Base-by-base conservation (phyloP, 2,113 vertebrate genomes). In the Tenebrosternarchus preto region DNA sequence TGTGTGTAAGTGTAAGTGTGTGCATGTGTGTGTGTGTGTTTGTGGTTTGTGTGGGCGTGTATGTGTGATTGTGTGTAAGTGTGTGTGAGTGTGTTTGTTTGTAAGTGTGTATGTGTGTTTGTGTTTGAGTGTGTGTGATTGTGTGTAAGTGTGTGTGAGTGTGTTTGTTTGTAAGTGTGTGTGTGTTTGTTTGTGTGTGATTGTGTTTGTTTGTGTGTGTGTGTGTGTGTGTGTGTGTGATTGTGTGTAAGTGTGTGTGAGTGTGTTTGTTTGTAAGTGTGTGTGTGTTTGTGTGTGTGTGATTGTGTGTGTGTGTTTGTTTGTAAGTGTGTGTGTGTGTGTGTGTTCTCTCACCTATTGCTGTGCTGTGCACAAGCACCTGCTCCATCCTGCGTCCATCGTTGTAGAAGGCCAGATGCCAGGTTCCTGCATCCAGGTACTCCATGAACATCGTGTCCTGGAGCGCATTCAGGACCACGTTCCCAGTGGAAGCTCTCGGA, bases 361-460 rank as follows among this genome's bases (percentile, higher is more conserved):
- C 93, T 61, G 94, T 94, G 76, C 93, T 95, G 80, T 95, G 88
- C 20, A 96, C 93, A 59, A 95, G 92, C 72, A 96, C 94, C 87
- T 96, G 94, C 29, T 96, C 95, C 83, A 94, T 90, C 85, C 95
- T 96, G 84, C 94, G 95, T 6, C 95, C 95, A 29, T 96, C 95
- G 5, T 96, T 96, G 87, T 96, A 96, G 90, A 96, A 94, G 11
- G 94, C 95, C 88, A 96, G 90, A 74, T 96, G 94, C 95, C 95
- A 96, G 29, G 93, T 93, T 22, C 95, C 95, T 80, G 94, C 93
- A 55, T 96, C 95, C 93, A 96, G 94, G 25, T 95, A 96, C 86
- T 96, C 95, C 9, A 96, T 95, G 86, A 96, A 96, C 59, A 95
- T 94, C 9, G 95, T 94, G 83, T 95, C 94, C 89, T 95, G 95